Evolutionary conservation across 2,888 invertebrate genomes (phyloP), one percentile per base, ranked within the genome.

Genomic region (Chrysolina oricalcia): DNA sequence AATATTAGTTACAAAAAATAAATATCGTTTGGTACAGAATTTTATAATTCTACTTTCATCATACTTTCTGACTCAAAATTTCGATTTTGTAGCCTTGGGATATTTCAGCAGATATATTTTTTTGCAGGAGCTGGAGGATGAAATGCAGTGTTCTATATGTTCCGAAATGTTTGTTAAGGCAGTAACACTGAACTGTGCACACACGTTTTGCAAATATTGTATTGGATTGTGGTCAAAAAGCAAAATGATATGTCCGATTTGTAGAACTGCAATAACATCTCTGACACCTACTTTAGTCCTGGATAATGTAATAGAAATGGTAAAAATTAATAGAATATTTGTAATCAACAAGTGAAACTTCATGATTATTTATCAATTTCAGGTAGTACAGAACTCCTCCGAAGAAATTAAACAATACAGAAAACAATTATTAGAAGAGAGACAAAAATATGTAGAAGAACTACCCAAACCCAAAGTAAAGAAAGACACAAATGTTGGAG

Each of bases 141-240:
- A 95, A 84, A 88, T 95, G 35, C 93, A 93, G 81, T 95, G 95
- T 86, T 92, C 92, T 78, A 93, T 96, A 71, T 95, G 95, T 84
- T 92, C 92, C 23, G 95, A 95, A 86, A 88, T 95, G 10, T 94
- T 94, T 85, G 90, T 95, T 0, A 89, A 91, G 85, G 92, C 95
- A 0, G 92, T 91, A 4, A 93, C 93, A 0, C 88, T 95, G 15
- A 92, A 91, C 85, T 96, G 96, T 86, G 92, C 93, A 0, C 96
- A 96, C 83, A 93, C 94, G 0, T 95, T 94, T 85, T 96, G 96
- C 85, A 90, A 91, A 76, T 90, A 91, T 82, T 95, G 96, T 83
- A 94, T 95, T 74, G 88, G 89, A 0, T 88, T 89, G 81, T 96
- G 96, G 95, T 92, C 91, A 83, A 92, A 91, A 80, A 93, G 92